Evolutionary conservation across 1,140 invertebrate genomes (phyloP).

Genomic region (Brachystomella parvula): DNA sequence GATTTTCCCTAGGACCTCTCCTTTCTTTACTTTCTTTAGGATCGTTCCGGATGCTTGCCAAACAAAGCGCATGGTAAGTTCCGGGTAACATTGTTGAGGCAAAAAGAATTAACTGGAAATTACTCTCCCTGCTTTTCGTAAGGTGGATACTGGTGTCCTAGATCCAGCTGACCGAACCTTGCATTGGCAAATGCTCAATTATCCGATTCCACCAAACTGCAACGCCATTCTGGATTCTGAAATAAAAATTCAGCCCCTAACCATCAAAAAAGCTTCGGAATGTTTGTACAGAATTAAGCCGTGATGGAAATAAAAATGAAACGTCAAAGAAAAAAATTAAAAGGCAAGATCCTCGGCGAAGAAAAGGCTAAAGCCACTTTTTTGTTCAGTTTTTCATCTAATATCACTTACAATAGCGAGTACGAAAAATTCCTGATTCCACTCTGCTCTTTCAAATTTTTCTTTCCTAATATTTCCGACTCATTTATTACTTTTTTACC

Average conservation of each 20-base stretch:
- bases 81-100: not conserved
- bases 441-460: no score
- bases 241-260: not conserved
- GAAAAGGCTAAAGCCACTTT: no score
- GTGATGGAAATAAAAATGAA: no score
- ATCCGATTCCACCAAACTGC: not conserved
- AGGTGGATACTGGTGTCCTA: not conserved
- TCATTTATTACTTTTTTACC: no score
- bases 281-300: no score
- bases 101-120: not conserved
- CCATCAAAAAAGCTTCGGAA: no score
- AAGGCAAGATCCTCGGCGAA: no score
- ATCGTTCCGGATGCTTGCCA: constrained; percentile 11
- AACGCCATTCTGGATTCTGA: not conserved
- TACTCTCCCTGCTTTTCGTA: not conserved
- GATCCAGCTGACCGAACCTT: not conserved
- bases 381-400: no score
- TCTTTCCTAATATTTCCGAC: no score
- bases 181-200: not conserved
- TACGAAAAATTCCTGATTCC: no score
- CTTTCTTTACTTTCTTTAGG: constrained; percentile 11
- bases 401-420: no score
- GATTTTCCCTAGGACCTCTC: constrained; percentile 19
- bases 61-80: constrained; percentile 8
- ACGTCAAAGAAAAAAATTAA: no score